Evolutionary conservation across 1,140 invertebrate genomes (phyloP).

Genomic region (Lucilia cuprina): DNA sequence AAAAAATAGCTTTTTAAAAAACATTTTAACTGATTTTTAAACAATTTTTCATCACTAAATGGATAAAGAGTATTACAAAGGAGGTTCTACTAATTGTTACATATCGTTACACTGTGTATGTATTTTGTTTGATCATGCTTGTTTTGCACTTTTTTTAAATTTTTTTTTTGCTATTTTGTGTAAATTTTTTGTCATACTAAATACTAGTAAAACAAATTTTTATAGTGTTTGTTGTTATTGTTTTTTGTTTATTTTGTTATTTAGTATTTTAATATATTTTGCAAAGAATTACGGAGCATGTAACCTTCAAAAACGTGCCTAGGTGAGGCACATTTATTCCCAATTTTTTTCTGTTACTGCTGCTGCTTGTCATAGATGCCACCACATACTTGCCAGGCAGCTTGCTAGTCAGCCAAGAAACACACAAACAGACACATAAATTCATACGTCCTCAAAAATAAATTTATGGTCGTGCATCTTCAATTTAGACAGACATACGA

Average conservation of each 20-base stretch:
- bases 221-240: background rate
- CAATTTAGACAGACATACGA: background rate
- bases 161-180: background rate
- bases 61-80: no score
- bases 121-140: background rate
- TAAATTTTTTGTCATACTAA: background rate
- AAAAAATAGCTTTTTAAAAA: no score
- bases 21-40: no score
- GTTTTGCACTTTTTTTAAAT: background rate
- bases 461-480: constrained; percentile 12
- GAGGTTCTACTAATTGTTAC: background rate
- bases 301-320: constrained; percentile 43
- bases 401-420: background rate
- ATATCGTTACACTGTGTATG: background rate
- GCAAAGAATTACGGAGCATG: constrained; percentile 25
- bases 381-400: background rate
- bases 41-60: no score
- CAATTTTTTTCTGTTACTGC: constrained; percentile 3
- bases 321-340: constrained; percentile 38
- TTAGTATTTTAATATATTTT: background rate
- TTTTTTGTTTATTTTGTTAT: background rate
- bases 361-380: background rate
- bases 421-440: background rate
- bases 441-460: constrained; percentile 1
- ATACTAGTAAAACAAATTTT: constrained; percentile 8